Conservation (phyloP, 2,888 invertebrate genomes). For the Noctua pronuba region DNA sequence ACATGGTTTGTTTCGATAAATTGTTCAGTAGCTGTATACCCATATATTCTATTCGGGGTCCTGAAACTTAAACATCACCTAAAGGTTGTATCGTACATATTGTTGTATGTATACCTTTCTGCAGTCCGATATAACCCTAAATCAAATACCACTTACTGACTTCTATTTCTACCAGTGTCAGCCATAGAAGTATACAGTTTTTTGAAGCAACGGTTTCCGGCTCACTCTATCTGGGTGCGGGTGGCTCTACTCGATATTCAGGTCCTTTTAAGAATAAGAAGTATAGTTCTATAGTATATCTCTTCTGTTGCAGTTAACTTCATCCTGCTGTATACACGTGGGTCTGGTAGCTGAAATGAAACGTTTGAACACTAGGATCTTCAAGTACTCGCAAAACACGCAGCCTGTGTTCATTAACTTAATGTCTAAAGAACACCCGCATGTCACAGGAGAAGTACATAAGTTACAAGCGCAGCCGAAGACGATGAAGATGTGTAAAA, state of each 20-base stretch:
- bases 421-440: slow-evolving; percentile 62
- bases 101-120: background rate
- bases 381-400: slow-evolving; percentile 71
- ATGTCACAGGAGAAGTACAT: background rate
- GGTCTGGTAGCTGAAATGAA: slow-evolving; percentile 77
- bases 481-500: slow-evolving; percentile 3
- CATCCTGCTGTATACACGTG: slow-evolving; percentile 65
- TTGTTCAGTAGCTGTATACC: background rate
- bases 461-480: slow-evolving; percentile 16
- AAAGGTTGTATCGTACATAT: too few relatives aligned
- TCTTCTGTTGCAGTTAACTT: slow-evolving; percentile 43
- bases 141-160: background rate
- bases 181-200: background rate
- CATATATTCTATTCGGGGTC: background rate
- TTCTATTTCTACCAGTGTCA: background rate
- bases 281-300: background rate
- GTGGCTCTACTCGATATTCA: background rate
- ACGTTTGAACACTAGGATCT: slow-evolving; percentile 69
- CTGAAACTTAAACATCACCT: background rate
- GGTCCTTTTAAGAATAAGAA: background rate
- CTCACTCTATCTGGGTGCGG: background rate
- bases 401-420: slow-evolving; percentile 77
- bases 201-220: background rate
- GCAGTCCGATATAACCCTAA: background rate
- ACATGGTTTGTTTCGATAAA: background rate